These are phyloP conservation scores for Petrocephalus sullivani DNA, from an alignment of 2,797 vertebrate species.

Conservation along the genomic window DNA sequence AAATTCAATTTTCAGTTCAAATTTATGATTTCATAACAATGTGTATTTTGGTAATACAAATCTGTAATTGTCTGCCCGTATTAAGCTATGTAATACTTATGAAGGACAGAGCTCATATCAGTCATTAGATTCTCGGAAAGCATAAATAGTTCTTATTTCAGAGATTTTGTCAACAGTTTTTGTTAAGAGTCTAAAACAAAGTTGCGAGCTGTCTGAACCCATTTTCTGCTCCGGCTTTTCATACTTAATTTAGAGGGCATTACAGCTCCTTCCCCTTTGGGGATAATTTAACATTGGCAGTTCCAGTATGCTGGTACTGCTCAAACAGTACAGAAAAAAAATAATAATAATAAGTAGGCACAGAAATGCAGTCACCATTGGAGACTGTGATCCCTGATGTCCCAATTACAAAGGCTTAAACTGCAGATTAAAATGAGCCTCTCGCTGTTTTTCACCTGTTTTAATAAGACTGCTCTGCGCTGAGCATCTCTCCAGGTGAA, in stretches of 20 bases:
- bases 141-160: not conserved
- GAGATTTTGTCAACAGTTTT: not conserved
- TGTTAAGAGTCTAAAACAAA: not conserved
- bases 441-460: conserved; percentile 52
- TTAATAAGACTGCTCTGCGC: conserved; percentile 52
- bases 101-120: not conserved
- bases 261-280: not conserved
- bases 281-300: not conserved
- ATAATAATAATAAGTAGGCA: conserved; percentile 10
- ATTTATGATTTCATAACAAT: not conserved
- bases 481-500: conserved; percentile 65
- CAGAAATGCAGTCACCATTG: not conserved
- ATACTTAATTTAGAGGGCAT: not conserved
- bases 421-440: conserved; percentile 2
- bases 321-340: not conserved
- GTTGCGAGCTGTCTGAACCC: not conserved
- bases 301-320: not conserved
- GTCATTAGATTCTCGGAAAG: not conserved
- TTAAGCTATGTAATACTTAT: not conserved
- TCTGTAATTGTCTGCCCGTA: not conserved
- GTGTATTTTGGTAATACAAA: not conserved
- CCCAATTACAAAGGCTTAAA: conserved; percentile 21
- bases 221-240: not conserved
- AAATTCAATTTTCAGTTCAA: not conserved
- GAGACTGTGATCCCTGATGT: conserved; percentile 11